Evolutionary conservation across 1,140 invertebrate species (phyloP).

Genomic region (Pseudobourletiella spinata): DNA sequence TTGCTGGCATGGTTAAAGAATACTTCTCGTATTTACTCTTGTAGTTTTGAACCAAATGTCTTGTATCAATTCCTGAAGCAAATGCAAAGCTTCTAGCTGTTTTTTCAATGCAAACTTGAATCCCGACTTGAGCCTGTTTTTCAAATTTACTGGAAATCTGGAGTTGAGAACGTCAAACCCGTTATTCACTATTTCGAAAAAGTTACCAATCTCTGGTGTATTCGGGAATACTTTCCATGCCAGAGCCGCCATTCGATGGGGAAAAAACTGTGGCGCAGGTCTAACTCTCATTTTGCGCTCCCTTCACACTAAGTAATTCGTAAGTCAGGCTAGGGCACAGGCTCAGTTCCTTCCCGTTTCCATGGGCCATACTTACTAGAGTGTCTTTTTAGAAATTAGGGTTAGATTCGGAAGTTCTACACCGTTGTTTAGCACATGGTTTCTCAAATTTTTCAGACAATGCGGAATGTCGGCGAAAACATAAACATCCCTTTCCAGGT

Average conservation of each 20-base stretch:
- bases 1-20: constrained; percentile 22
- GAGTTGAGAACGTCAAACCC: constrained; percentile 28
- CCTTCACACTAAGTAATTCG: constrained; percentile 7
- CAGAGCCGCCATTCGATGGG: not conserved
- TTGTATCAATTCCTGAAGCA: constrained; percentile 2
- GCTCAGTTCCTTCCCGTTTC: constrained; percentile 10
- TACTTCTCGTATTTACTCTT: not conserved
- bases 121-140: constrained; percentile 14
- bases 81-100: constrained; percentile 21
- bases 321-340: constrained; percentile 10
- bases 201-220: constrained; percentile 3
- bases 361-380: not conserved
- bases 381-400: not conserved
- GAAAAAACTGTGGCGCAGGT: constrained; percentile 10
- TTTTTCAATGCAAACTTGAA: constrained; percentile 3
- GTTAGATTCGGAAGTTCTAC: not conserved
- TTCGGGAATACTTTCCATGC: constrained; percentile 2
- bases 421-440: constrained; percentile 31
- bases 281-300: constrained; percentile 13
- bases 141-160: not conserved
- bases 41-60: not conserved
- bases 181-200: constrained; percentile 27
- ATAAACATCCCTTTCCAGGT: constrained; percentile 13
- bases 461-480: constrained; percentile 36
- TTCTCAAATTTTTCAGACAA: constrained; percentile 28